Evolutionary conservation across 30 jellyfish, hydroid and myxozoan genomes (phyloP).

Genomic region (Aurelia aurita): DNA sequence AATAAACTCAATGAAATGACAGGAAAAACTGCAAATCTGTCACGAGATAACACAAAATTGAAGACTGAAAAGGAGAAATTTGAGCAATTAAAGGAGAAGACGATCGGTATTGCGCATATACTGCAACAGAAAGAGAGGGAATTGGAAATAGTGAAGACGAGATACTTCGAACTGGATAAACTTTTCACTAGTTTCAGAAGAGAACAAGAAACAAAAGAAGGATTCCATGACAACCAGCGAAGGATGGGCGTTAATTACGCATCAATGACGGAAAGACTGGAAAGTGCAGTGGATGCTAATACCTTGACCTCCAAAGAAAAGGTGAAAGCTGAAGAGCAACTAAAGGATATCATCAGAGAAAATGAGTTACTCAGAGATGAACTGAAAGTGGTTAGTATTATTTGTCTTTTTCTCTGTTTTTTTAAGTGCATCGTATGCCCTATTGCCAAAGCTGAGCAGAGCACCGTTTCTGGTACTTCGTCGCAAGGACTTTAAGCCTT

Average conservation of each 20-base stretch:
- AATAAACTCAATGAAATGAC: background rate
- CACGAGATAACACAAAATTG: background rate
- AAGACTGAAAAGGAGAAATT: background rate
- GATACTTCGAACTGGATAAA: background rate
- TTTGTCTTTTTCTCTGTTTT: background rate
- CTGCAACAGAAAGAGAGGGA: background rate
- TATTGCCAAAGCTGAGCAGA: no score
- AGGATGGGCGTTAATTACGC: background rate
- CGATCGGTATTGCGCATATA: background rate
- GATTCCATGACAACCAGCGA: background rate
- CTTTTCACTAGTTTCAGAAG: background rate
- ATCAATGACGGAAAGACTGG: background rate
- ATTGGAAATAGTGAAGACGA: background rate
- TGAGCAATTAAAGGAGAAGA: background rate
- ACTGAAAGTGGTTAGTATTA: background rate
- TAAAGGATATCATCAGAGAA: background rate
- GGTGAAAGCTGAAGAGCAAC: slow-evolving; percentile 1
- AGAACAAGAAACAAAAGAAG: background rate
- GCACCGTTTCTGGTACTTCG: no score
- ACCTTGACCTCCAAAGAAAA: background rate
- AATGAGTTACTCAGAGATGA: slow-evolving; percentile 16
- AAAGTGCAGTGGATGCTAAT: background rate
- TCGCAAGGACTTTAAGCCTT: no score
- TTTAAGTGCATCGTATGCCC: background rate
- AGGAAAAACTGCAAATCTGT: background rate